A percentile compares a stretch with the other conserved stretches of the same genome.
These are phyloP conservation scores for Phaonia tiefii DNA, from an alignment of 2,888 invertebrate genomes.

Conservation along the genomic window DNA sequence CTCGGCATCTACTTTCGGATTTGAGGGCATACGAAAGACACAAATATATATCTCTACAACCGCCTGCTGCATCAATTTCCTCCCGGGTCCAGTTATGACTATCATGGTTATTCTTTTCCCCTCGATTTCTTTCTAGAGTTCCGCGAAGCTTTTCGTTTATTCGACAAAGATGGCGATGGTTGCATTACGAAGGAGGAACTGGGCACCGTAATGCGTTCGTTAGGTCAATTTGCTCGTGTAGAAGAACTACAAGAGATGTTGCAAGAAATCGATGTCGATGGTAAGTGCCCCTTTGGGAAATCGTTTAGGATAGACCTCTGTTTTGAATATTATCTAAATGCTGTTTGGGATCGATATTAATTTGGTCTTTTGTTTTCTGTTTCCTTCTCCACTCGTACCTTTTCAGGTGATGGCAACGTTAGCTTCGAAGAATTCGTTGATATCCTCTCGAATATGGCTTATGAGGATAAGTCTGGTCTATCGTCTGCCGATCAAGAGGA, in stretches of 20 bases:
- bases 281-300: conserved; percentile 78
- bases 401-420: conserved; percentile 90
- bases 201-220: conserved; percentile 91
- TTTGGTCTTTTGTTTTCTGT: not conserved
- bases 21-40: too few species aligned
- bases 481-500: conserved; percentile 90
- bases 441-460: conserved; percentile 88
- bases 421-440: conserved; percentile 94
- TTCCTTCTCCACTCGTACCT: not conserved
- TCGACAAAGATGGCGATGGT: conserved; percentile 94
- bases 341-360: not conserved
- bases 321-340: not conserved
- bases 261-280: conserved; percentile 90
- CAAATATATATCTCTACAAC: too few species aligned
- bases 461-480: conserved; percentile 83
- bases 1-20: too few species aligned
- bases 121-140: conserved; percentile 82
- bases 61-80: too few species aligned
- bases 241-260: conserved; percentile 93
- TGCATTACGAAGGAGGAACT: conserved; percentile 93
- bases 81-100: too few species aligned
- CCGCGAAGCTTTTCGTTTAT: conserved; percentile 91
- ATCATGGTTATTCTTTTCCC: too few species aligned
- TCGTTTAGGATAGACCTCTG: not conserved
- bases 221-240: conserved; percentile 92